phyloP scores from a whole-genome alignment of 2,797 vertebrate genomes.

The Pipistrellus kuhlii region DNA sequence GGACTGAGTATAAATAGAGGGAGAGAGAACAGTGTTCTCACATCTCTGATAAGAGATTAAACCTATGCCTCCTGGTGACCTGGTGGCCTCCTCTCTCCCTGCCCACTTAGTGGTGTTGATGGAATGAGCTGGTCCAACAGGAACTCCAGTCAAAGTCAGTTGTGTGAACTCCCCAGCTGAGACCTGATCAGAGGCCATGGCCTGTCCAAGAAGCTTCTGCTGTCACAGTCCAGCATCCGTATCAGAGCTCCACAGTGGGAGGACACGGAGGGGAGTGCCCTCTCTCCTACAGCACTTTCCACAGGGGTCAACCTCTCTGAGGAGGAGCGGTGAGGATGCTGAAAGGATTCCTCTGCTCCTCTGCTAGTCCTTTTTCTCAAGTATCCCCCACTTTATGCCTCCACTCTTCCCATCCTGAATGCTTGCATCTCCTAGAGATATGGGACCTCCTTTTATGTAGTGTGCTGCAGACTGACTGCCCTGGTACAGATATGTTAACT shows the following conservation, averaged over 20 bases:
- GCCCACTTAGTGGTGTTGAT: neutral
- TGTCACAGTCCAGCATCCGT: neutral
- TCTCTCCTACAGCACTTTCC: neutral
- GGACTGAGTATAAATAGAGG: neutral
- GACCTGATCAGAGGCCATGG: neutral
- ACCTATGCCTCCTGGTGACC: neutral
- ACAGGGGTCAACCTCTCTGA: neutral
- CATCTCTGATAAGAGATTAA: neutral
- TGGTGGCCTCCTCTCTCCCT: neutral
- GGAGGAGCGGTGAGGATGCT: rapidly evolving
- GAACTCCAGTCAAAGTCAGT: neutral
- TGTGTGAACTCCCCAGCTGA: neutral
- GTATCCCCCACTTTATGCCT: neutral
- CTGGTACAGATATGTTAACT: neutral
- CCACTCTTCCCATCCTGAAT: neutral
- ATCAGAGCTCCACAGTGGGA: neutral
- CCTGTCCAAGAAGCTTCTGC: neutral
- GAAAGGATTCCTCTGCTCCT: neutral
- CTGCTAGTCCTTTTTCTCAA: neutral
- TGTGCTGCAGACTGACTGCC: neutral
- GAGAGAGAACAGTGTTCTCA: neutral
- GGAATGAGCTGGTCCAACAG: neutral
- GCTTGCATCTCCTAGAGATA: neutral
- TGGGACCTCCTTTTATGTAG: neutral
- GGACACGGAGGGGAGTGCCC: too few relatives aligned